phyloP scores from a whole-genome alignment of 1,140 invertebrate species.

The Sinella curviseta region DNA sequence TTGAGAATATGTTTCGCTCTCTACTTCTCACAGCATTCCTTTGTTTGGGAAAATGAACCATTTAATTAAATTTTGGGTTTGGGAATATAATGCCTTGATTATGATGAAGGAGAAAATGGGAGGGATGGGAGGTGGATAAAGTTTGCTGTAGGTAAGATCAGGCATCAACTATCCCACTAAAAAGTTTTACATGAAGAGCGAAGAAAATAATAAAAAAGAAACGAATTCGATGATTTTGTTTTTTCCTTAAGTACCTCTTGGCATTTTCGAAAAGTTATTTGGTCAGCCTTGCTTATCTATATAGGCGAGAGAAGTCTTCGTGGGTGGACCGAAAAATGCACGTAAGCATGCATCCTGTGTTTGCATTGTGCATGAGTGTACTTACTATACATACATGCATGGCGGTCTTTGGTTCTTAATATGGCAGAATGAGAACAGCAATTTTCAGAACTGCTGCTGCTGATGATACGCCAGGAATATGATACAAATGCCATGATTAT shows the following conservation, averaged over 20 bases:
- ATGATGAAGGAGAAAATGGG: slow-evolving; percentile 20
- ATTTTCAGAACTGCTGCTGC: not conserved
- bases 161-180: too few species aligned
- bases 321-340: slow-evolving; percentile 21
- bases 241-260: slow-evolving; percentile 27
- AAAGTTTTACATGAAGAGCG: too few species aligned
- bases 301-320: not conserved
- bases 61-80: slow-evolving; percentile 24
- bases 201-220: not conserved
- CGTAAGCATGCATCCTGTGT: not conserved
- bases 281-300: not conserved
- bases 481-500: slow-evolving; percentile 6
- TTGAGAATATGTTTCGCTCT: not conserved
- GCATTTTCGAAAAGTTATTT: slow-evolving; percentile 16
- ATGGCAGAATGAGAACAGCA: slow-evolving; percentile 15
- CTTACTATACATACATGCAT: too few species aligned
- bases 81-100: slow-evolving; percentile 8
- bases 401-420: too few species aligned
- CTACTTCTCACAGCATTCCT: not conserved
- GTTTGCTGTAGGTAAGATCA: slow-evolving; percentile 27
- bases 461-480: not conserved
- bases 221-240: slow-evolving; percentile 20
- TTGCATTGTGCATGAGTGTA: not conserved
- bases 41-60: slow-evolving; percentile 17
- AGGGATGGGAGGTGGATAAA: slow-evolving; percentile 6